These are phyloP conservation scores for Oceanodroma leucorhoa DNA, from an alignment of 2,797 vertebrate genomes.

Conservation along the genomic window DNA sequence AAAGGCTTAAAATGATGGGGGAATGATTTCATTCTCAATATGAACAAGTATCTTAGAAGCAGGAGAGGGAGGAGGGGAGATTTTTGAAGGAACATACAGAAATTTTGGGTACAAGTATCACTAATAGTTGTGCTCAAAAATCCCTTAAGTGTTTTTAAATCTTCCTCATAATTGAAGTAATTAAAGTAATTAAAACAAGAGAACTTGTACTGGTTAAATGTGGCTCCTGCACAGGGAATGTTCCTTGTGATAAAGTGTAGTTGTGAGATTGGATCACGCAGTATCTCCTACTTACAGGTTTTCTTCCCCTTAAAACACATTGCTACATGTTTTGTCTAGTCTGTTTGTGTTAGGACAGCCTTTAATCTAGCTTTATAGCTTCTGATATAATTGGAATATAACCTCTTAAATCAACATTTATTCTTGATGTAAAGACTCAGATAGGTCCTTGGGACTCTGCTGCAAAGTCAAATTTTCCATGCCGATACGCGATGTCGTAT, in stretches of 20 bases:
- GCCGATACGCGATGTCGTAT: rapidly evolving
- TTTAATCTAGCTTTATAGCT: background rate
- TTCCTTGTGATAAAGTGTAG: background rate
- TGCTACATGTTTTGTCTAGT: conserved; percentile 32
- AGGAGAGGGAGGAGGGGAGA: background rate
- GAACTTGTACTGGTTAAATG: background rate
- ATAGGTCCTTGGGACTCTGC: background rate
- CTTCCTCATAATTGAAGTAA: conserved; percentile 16
- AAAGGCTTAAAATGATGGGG: background rate
- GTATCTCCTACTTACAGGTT: background rate
- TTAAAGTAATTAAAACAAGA: conserved; percentile 41
- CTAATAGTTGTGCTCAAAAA: background rate
- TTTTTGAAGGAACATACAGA: background rate
- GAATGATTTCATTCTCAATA: background rate
- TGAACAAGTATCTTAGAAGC: background rate
- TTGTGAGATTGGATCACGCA: background rate
- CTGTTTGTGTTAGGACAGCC: background rate
- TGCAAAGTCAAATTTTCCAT: background rate
- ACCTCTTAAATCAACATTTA: background rate
- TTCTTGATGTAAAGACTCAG: background rate
- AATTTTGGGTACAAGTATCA: background rate
- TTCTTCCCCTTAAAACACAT: background rate
- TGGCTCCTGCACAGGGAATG: background rate
- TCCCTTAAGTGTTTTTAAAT: conserved; percentile 2
- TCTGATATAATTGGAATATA: background rate